These are phyloP conservation scores for Holocentrus rufus DNA, from an alignment of 2,797 vertebrate genomes.

Conservation along the genomic window DNA sequence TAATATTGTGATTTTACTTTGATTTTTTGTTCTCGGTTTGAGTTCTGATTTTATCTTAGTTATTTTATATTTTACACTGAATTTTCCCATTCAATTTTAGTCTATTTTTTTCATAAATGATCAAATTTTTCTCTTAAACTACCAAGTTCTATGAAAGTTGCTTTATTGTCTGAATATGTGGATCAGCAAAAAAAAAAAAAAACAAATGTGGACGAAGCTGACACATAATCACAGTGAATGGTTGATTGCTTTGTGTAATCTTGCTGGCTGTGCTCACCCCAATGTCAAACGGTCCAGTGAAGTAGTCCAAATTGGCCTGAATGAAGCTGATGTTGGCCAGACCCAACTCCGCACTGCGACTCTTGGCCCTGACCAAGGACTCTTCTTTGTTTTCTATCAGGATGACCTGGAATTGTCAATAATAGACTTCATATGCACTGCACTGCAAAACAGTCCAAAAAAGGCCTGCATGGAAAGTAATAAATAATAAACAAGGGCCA, in stretches of 20 bases:
- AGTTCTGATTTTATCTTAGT: too few species aligned
- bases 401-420: conserved; percentile 81
- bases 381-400: conserved; percentile 98
- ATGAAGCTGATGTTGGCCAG: conserved; percentile 94
- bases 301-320: conserved; percentile 97
- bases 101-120: too few species aligned
- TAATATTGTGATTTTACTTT: too few species aligned
- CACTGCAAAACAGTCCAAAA: conserved; percentile 11
- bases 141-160: not conserved
- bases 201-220: not conserved
- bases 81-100: not conserved
- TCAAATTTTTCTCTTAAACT: not conserved
- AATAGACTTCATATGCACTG: not conserved
- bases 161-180: not conserved
- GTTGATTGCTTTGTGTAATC: not conserved
- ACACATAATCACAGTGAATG: not conserved
- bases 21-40: too few species aligned
- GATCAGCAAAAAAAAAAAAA: conserved; percentile 1
- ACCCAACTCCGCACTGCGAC: conserved; percentile 86
- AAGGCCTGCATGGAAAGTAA: not conserved
- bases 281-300: conserved; percentile 91
- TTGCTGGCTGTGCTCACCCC: conserved; percentile 86
- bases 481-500: not conserved
- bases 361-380: conserved; percentile 90
- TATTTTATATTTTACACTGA: not conserved